Percentiles rank a stretch among this genome's conserved stretches.
These are phyloP conservation scores for Nyctalus aviator DNA, from an alignment of 2,797 vertebrate species.

Conservation along the genomic window DNA sequence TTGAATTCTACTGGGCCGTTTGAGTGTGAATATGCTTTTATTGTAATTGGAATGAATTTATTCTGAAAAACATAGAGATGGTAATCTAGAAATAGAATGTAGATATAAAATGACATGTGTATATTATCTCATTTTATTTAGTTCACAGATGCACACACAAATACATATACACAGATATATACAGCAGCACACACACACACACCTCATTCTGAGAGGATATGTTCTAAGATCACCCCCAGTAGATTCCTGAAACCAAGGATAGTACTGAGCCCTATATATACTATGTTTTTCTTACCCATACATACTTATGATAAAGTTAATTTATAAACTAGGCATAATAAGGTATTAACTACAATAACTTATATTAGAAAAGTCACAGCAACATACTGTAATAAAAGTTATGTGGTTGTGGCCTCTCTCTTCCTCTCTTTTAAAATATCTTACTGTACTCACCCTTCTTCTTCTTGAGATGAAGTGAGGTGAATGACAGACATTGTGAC, in stretches of 20 bases:
- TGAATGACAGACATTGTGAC: background rate
- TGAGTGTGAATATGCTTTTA: background rate
- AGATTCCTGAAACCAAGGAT: background rate
- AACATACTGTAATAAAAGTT: background rate
- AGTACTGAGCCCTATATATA: background rate
- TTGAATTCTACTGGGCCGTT: background rate
- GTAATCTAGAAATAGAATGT: background rate
- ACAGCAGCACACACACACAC: background rate
- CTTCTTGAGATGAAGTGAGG: background rate
- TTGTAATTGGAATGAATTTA: conserved; percentile 50
- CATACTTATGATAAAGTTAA: background rate
- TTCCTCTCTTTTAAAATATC: background rate
- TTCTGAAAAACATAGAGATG: background rate
- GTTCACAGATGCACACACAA: background rate
- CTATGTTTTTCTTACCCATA: background rate
- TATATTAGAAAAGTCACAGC: background rate
- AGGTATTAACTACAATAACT: background rate
- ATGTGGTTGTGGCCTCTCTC: background rate
- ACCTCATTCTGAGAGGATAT: background rate
- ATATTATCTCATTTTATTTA: conserved; percentile 32
- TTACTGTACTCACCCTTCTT: background rate
- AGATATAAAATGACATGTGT: background rate
- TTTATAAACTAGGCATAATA: background rate
- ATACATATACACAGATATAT: background rate
- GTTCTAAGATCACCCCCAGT: background rate